Percentiles rank a stretch among this genome's conserved stretches.
Evolutionary conservation across 1,140 invertebrate genomes (phyloP).

Genomic region (Cotesia vestalis): DNA sequence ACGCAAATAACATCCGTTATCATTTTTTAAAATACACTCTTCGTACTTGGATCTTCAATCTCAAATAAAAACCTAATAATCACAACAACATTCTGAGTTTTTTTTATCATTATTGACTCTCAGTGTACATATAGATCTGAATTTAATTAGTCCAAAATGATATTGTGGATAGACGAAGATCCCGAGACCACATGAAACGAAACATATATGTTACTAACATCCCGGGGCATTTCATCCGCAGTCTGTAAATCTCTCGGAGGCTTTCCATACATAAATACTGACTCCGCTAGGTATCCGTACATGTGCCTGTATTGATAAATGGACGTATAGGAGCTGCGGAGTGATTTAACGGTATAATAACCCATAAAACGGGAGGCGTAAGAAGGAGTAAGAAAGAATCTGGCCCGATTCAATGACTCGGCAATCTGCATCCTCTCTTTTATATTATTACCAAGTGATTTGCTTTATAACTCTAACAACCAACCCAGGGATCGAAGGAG

Average conservation of each 20-base stretch:
- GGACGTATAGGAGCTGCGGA: conserved; percentile 25
- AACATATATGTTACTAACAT: conserved; percentile 16
- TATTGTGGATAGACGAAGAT: background rate
- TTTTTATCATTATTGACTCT: too few relatives aligned
- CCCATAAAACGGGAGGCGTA: conserved; percentile 27
- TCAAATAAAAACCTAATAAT: too few relatives aligned
- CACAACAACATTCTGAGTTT: too few relatives aligned
- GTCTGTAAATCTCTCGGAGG: conserved; percentile 32
- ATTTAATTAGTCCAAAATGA: too few relatives aligned
- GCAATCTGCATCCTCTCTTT: conserved; percentile 28
- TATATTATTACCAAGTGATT: conserved; percentile 25
- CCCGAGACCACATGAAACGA: background rate
- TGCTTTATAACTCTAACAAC: too few relatives aligned
- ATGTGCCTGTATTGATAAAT: too few relatives aligned
- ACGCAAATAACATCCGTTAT: too few relatives aligned
- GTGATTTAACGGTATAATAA: conserved; percentile 41
- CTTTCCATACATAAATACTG: background rate
- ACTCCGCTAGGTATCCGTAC: too few relatives aligned
- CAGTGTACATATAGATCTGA: too few relatives aligned
- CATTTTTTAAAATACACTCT: too few relatives aligned
- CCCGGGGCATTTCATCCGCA: conserved; percentile 26
- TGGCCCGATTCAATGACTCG: conserved; percentile 7
- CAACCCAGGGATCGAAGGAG: too few relatives aligned
- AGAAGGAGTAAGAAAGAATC: conserved; percentile 1
- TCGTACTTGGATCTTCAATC: too few relatives aligned